A percentile compares a stretch with the other conserved stretches of the same genome.
Evolutionary conservation across 2,888 invertebrate genomes (phyloP).

Genomic region (Amphipoea oculea): DNA sequence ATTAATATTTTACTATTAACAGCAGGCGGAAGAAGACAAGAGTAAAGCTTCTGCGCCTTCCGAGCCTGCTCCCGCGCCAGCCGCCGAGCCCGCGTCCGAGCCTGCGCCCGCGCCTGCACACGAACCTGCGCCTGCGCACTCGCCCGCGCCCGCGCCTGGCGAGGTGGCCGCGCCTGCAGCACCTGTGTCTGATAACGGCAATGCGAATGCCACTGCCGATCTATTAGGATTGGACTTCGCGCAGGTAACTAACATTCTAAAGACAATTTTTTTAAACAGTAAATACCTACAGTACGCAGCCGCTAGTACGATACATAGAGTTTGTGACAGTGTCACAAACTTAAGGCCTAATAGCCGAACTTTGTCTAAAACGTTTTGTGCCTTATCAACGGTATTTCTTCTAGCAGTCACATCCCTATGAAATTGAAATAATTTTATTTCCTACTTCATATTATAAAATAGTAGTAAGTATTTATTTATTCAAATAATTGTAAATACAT

Average conservation of each 20-base stretch:
- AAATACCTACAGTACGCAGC: neutral
- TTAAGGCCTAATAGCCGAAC: too few species aligned
- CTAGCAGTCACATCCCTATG: neutral
- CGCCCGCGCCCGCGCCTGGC: neutral
- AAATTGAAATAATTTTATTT: too few species aligned
- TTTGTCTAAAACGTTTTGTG: neutral
- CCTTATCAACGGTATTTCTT: neutral
- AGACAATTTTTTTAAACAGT: neutral
- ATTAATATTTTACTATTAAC: neutral
- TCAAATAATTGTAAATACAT: too few species aligned
- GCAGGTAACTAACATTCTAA: constrained; percentile 71
- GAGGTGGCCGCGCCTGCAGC: too few species aligned
- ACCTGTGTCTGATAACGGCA: constrained; percentile 76
- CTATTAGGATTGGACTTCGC: constrained; percentile 76
- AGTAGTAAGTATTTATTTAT: too few species aligned
- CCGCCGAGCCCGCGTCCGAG: constrained; percentile 10
- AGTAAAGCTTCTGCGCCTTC: constrained; percentile 66
- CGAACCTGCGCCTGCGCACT: neutral
- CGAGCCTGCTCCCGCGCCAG: constrained; percentile 18
- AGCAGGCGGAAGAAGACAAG: constrained; percentile 86
- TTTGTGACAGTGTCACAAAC: neutral
- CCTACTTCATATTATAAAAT: too few species aligned
- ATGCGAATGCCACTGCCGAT: constrained; percentile 75
- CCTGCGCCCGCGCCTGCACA: constrained; percentile 8
- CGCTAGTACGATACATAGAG: neutral